These are phyloP conservation scores for Bombyx huttoni DNA, from an alignment of 2,888 invertebrate genomes.

Conservation along the genomic window DNA sequence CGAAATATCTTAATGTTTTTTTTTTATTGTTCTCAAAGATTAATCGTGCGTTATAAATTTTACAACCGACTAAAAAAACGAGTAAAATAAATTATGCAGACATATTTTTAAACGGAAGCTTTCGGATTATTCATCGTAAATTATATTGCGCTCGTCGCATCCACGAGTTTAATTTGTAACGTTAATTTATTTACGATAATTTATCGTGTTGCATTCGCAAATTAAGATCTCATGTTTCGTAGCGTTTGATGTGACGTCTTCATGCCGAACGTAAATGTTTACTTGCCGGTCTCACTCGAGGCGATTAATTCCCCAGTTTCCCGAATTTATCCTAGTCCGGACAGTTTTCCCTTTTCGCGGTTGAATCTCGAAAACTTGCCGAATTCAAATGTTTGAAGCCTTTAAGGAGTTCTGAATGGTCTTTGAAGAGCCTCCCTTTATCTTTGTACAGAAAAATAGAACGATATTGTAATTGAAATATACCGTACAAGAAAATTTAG, in stretches of 20 bases:
- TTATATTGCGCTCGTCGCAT: background rate
- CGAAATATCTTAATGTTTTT: no score
- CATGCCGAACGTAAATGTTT: background rate
- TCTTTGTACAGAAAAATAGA: no score
- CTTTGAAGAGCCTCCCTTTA: no score
- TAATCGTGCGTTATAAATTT: background rate
- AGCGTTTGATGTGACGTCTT: background rate
- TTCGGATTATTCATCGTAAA: background rate
- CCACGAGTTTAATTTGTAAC: background rate
- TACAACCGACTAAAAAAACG: background rate
- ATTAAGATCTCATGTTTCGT: slow-evolving; percentile 9
- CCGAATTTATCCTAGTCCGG: slow-evolving; percentile 41
- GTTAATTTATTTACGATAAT: background rate
- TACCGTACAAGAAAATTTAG: no score
- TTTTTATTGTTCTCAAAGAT: background rate
- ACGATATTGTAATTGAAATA: no score
- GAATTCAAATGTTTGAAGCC: background rate
- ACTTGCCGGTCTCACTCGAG: slow-evolving; percentile 24
- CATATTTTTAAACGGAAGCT: background rate
- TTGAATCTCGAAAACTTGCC: slow-evolving; percentile 15
- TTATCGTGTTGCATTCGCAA: slow-evolving; percentile 15
- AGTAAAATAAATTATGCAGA: background rate
- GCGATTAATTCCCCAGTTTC: slow-evolving; percentile 59
- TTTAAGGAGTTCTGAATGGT: background rate
- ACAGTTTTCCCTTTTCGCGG: slow-evolving; percentile 48